These are phyloP conservation scores for Cotesia congregata DNA, from an alignment of 2,888 invertebrate species.

Conservation along the genomic window DNA sequence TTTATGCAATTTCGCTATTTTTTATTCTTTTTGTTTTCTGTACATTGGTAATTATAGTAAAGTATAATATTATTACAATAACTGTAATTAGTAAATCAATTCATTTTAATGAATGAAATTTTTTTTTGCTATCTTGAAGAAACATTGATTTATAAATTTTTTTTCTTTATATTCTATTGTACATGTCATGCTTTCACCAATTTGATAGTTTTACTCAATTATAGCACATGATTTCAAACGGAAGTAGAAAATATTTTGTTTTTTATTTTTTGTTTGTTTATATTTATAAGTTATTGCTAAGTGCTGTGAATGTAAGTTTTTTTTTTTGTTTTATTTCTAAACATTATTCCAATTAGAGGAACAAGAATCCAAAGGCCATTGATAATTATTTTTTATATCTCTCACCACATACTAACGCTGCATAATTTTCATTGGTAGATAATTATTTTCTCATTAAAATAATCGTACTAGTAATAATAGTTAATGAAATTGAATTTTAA, in stretches of 20 bases:
- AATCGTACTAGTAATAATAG: background rate
- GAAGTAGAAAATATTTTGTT: background rate
- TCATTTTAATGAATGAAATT: background rate
- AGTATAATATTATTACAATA: background rate
- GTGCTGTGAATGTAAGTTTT: background rate
- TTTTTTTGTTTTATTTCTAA: background rate
- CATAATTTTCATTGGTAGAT: background rate
- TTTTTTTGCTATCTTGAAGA: background rate
- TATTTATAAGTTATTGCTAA: background rate
- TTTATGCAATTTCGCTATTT: background rate
- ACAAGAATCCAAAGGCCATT: background rate
- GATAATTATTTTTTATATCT: background rate
- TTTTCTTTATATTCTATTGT: background rate
- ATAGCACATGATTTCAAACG: background rate
- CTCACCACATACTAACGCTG: background rate
- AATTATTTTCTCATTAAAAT: background rate
- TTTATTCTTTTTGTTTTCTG: background rate
- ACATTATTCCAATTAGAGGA: background rate
- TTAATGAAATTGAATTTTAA: background rate
- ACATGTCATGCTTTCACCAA: background rate
- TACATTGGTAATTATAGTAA: background rate
- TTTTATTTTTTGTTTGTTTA: background rate
- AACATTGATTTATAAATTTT: background rate
- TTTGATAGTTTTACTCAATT: no score
- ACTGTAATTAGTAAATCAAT: background rate